A percentile compares a stretch with the other conserved stretches of the same genome.
These are phyloP conservation scores for Kryptopterus vitreolus DNA, from an alignment of 2,797 vertebrate genomes.

Conservation along the genomic window DNA sequence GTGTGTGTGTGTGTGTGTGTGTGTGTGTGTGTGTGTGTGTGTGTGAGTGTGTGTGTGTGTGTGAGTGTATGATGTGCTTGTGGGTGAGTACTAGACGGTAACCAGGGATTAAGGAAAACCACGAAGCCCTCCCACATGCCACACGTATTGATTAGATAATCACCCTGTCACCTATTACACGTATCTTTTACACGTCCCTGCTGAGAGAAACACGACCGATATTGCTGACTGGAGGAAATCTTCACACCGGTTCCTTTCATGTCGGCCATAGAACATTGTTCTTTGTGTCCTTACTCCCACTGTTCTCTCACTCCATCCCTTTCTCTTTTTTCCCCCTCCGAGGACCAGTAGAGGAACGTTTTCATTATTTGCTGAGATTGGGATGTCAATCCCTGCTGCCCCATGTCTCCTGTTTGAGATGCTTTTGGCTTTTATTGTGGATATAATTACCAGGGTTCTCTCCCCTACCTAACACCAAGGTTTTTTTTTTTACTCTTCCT, in stretches of 20 bases:
- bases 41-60: slow-evolving; percentile 29
- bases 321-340: slow-evolving; percentile 26
- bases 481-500: slow-evolving; percentile 67
- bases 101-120: slow-evolving; percentile 12
- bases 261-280: slow-evolving; percentile 11
- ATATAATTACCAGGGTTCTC: slow-evolving; percentile 72
- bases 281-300: slow-evolving; percentile 32
- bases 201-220: slow-evolving; percentile 61
- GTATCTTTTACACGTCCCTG: slow-evolving; percentile 71
- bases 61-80: slow-evolving; percentile 22
- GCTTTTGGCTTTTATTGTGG: slow-evolving; percentile 68
- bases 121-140: slow-evolving; percentile 23
- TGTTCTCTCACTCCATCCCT: slow-evolving; percentile 20
- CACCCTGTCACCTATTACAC: slow-evolving; percentile 70
- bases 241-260: slow-evolving; percentile 40
- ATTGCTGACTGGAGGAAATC: slow-evolving; percentile 51
- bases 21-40: slow-evolving; percentile 1
- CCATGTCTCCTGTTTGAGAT: slow-evolving; percentile 73
- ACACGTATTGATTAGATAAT: slow-evolving; percentile 81
- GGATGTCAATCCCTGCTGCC: slow-evolving; percentile 71
- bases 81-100: background rate
- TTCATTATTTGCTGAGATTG: slow-evolving; percentile 79
- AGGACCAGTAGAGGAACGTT: slow-evolving; percentile 65
- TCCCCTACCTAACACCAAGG: slow-evolving; percentile 47
- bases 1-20: slow-evolving; percentile 36